Evolutionary conservation across 2,797 vertebrate genomes (phyloP).

Genomic region (Valencia hispanica): DNA sequence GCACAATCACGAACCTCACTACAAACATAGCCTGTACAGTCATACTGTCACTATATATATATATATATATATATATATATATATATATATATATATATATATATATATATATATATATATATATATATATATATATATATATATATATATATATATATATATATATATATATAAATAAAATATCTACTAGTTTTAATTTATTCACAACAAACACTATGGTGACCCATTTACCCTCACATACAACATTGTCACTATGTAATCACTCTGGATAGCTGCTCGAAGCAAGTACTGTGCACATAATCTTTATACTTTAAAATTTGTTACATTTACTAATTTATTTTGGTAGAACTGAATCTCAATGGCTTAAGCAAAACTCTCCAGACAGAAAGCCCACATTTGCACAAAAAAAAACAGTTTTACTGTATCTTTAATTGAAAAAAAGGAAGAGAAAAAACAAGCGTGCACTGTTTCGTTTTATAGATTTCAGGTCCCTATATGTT

Average conservation of each 20-base stretch:
- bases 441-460: not conserved
- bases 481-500: not conserved
- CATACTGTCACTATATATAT: not conserved
- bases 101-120: conserved; percentile 39
- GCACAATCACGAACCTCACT: conserved; percentile 2
- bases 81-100: not conserved
- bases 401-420: not conserved
- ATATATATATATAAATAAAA: conserved; percentile 47
- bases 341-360: conserved; percentile 32
- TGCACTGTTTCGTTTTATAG: not conserved
- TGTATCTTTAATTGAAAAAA: not conserved
- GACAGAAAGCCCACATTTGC: not conserved
- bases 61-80: not conserved
- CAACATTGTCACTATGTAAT: too few species aligned
- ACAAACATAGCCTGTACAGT: conserved; percentile 12
- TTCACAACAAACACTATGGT: conserved; percentile 10
- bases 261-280: conserved; percentile 42
- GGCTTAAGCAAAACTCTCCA: not conserved
- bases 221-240: too few species aligned
- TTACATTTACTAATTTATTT: conserved; percentile 26
- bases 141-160: not conserved
- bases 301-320: not conserved
- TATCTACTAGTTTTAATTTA: conserved; percentile 43
- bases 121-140: not conserved
- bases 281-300: conserved; percentile 16